Evolutionary conservation across 2,113 vertebrate species (phyloP).

Genomic region (Pavo muticus): DNA sequence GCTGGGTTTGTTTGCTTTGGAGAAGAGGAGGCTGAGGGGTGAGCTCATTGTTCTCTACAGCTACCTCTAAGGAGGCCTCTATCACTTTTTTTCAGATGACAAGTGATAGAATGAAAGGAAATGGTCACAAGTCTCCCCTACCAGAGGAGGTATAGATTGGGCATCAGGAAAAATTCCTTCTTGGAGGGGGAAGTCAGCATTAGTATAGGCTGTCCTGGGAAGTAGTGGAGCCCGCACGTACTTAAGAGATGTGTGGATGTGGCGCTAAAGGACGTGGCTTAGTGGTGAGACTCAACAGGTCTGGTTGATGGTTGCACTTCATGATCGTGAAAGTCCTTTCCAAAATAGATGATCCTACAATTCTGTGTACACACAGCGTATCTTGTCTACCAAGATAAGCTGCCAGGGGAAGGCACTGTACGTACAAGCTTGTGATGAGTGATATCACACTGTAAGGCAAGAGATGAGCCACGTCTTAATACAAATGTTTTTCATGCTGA

Average conservation of each 20-base stretch:
- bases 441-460: background rate
- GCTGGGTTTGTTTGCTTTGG: background rate
- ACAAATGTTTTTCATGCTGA: background rate
- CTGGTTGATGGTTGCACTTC: background rate
- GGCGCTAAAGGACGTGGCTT: background rate
- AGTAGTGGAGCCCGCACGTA: background rate
- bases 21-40: background rate
- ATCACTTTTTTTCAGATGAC: background rate
- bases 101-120: background rate
- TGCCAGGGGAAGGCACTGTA: background rate
- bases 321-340: background rate
- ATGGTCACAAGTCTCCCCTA: background rate
- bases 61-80: background rate
- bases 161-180: background rate
- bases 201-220: background rate
- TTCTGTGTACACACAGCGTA: background rate
- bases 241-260: background rate
- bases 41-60: background rate
- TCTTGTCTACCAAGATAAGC: background rate
- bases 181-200: background rate
- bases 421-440: fast-evolving
- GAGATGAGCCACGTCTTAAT: background rate
- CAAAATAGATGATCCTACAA: background rate
- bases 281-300: background rate
- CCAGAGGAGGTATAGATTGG: background rate